phyloP scores from a whole-genome alignment of 2,113 vertebrate genomes.

The Rissa tridactyla region DNA sequence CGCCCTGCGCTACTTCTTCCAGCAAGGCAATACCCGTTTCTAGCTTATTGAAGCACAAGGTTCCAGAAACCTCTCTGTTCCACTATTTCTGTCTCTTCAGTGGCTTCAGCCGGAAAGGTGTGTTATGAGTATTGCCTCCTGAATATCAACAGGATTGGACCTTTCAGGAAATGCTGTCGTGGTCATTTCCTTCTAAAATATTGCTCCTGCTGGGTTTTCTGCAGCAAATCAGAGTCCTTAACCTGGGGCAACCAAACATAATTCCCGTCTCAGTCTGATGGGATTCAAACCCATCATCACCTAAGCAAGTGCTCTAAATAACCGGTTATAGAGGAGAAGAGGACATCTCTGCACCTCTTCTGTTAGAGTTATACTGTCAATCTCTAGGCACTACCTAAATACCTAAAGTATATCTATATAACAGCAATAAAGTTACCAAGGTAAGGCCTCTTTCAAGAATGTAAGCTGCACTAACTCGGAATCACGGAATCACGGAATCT shows the following conservation, averaged over 20 bases:
- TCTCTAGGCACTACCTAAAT: not conserved
- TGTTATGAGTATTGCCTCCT: not conserved
- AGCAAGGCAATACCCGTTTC: not conserved
- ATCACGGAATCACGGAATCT: too few species aligned
- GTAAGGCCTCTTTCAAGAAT: not conserved
- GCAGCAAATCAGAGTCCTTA: not conserved
- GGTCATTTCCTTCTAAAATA: not conserved
- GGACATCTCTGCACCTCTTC: not conserved
- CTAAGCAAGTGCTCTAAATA: not conserved
- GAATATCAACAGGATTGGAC: not conserved
- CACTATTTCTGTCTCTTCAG: not conserved
- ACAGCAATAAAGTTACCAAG: not conserved
- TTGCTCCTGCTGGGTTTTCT: not conserved
- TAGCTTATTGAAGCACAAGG: not conserved
- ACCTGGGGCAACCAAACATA: not conserved
- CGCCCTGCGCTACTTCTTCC: fast-evolving
- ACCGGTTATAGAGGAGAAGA: not conserved
- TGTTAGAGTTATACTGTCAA: not conserved
- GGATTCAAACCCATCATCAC: not conserved
- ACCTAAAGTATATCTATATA: not conserved
- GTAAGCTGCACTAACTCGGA: not conserved
- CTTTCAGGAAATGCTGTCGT: not conserved
- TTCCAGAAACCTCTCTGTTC: not conserved
- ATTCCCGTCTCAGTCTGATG: not conserved
- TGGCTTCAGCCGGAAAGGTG: not conserved